Evolutionary conservation across 2,888 invertebrate species (phyloP), one percentile per base, ranked within the genome.

Genomic region (Lathronympha strigana): DNA sequence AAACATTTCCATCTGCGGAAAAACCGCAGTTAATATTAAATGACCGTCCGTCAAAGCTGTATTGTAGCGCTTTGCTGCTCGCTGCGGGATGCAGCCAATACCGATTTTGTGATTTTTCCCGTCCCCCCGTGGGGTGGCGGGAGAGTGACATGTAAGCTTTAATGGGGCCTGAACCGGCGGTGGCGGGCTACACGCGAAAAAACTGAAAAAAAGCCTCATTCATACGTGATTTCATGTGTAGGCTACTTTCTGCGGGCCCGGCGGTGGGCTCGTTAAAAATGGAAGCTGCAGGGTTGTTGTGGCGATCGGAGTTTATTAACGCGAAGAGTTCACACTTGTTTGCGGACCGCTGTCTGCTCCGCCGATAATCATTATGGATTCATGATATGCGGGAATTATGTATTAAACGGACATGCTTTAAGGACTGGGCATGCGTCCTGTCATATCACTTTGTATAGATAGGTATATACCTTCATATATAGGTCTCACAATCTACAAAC

Each of bases 11-110:
- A 91, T 90, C 89, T 90, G 90, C 83, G 88, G 87, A 83, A 87
- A 89, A 90, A 90, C 91, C 91, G 81, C 92, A 90, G 92, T 91
- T 89, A 91, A 92, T 92, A 92, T 91, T 91, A 92, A 91, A 92
- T 90, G 90, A 90, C 84, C 89, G 88, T 90, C 84, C 88, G 87
- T 91, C 92, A 92, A 92, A 91, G 88, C 87, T 86, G 86, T 87
- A 87, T 89, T 87, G 89, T 86, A 76, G 82, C 80, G 86, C 82
- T 86, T 85, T 82, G 83, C 80, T 73, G 79, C 81, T 76, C 86
- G 81, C 84, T 77, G 86, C 83, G 88, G 88, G 87, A 83, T 82
- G 82, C 83, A 82, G 83, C 86, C 89, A 82, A 89, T 90, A 88
- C 87, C 88, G 86, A 90, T 88, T 90, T 90, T 87, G 88, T 86